These are phyloP conservation scores for Dendrolimus kikuchii DNA, from an alignment of 1,140 invertebrate species.

Conservation along the genomic window DNA sequence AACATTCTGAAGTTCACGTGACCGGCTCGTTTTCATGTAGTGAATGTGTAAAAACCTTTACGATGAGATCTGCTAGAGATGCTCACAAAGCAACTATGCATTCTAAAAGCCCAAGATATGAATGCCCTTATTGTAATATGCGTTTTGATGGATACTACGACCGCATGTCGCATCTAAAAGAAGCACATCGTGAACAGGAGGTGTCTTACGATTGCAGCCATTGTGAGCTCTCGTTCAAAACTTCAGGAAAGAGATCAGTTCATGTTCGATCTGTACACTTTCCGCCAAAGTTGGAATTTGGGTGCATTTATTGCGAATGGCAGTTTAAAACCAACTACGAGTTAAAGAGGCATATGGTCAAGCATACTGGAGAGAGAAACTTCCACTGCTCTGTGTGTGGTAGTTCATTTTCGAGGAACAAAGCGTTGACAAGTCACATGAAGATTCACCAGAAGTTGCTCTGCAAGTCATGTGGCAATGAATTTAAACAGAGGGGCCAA, in stretches of 20 bases:
- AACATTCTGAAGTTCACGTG: slow-evolving; percentile 55
- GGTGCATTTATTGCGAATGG: slow-evolving; percentile 48
- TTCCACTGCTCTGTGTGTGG: slow-evolving; percentile 57
- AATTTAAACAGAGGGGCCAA: slow-evolving; percentile 32
- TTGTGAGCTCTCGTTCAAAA: slow-evolving; percentile 53
- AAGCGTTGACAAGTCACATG: slow-evolving; percentile 43
- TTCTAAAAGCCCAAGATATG: slow-evolving; percentile 48
- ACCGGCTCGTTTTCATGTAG: slow-evolving; percentile 55
- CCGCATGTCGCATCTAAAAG: slow-evolving; percentile 54
- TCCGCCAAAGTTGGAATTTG: slow-evolving; percentile 35
- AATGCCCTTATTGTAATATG: slow-evolving; percentile 54
- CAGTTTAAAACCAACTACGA: slow-evolving; percentile 52
- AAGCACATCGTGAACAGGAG: slow-evolving; percentile 48
- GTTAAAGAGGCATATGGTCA: slow-evolving; percentile 51
- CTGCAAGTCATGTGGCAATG: slow-evolving; percentile 38
- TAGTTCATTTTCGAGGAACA: slow-evolving; percentile 53
- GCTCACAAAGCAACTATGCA: slow-evolving; percentile 51
- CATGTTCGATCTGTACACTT: slow-evolving; percentile 47
- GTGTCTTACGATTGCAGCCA: slow-evolving; percentile 47
- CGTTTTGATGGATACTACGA: slow-evolving; percentile 53
- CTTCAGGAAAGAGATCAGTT: slow-evolving; percentile 47
- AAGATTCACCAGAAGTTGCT: slow-evolving; percentile 43
- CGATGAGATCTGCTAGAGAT: slow-evolving; percentile 48
- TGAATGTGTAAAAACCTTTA: slow-evolving; percentile 45
- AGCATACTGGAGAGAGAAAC: slow-evolving; percentile 49